phyloP scores from a whole-genome alignment of 2,888 invertebrate genomes.

The Elmis aenea region DNA sequence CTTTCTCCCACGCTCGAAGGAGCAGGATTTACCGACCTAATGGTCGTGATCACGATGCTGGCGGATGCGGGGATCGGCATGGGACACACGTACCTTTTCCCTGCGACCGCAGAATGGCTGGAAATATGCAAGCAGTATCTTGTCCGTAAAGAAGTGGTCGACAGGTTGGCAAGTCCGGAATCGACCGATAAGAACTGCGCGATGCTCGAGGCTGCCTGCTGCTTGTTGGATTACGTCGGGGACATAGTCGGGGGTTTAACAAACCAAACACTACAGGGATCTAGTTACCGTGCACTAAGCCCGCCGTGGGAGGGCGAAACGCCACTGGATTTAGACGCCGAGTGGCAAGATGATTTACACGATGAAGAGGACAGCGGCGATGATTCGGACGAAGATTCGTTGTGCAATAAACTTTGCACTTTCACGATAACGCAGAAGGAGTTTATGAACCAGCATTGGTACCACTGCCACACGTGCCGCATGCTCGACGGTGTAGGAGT shows the following conservation, averaged over 20 bases:
- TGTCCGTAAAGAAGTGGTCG: slow-evolving; percentile 53
- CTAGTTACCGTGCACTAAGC: slow-evolving; percentile 49
- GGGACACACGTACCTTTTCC: slow-evolving; percentile 77
- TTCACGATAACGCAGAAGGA: slow-evolving; percentile 96
- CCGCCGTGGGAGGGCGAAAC: slow-evolving; percentile 79
- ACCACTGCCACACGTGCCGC: slow-evolving; percentile 97
- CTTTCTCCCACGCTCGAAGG: slow-evolving; percentile 61
- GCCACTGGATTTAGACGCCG: slow-evolving; percentile 70
- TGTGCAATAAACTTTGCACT: slow-evolving; percentile 90
- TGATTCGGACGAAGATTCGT: slow-evolving; percentile 89
- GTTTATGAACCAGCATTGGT: slow-evolving; percentile 98
- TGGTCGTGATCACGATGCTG: slow-evolving; percentile 73
- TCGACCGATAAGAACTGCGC: slow-evolving; percentile 46
- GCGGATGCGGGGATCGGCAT: slow-evolving; percentile 80
- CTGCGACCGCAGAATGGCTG: slow-evolving; percentile 77
- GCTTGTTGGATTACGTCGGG: slow-evolving; percentile 77
- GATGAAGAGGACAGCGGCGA: slow-evolving; percentile 93
- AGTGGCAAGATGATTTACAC: slow-evolving; percentile 81
- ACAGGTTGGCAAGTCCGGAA: slow-evolving; percentile 49
- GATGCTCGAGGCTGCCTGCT: slow-evolving; percentile 73
- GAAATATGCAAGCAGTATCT: slow-evolving; percentile 62
- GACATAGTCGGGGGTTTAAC: slow-evolving; percentile 62
- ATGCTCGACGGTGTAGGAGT: slow-evolving; percentile 99
- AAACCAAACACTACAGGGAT: slow-evolving; percentile 20
- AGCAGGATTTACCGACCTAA: slow-evolving; percentile 71